Evolutionary conservation across 2,113 vertebrate genomes (phyloP), one percentile per base, ranked within the genome.

Genomic region (Pomatostomus ruficeps): DNA sequence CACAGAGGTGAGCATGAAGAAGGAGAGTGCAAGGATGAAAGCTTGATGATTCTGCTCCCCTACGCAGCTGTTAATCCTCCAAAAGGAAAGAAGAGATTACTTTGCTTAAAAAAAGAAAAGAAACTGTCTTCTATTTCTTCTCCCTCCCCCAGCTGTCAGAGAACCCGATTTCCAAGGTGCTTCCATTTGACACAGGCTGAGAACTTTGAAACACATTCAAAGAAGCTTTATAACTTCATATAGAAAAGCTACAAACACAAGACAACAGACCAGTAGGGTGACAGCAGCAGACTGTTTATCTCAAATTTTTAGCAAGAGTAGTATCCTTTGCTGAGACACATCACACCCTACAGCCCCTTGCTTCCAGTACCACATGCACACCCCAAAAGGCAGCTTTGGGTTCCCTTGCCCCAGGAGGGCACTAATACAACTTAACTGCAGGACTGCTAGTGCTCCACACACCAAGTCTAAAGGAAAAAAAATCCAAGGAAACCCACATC

Each of bases 1-100:
- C 76, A 99, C 77, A 4, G 99, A 99, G 40, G 99, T 99, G 79
- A 98, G 95, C 97, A 99, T 98, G 98, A 99, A 99, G 97, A 98
- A 77, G 93, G 98, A 88, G 54, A 99, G 99, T 5, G 98, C 98
- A 88, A 99, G 98, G 95, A 99, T 98, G 97, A 99, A 99, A 81
- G 98, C 98, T 92, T 97, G 98, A 96, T 99, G 99, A 96, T 99
- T 99, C 91, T 98, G 98, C 96, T 99, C 98, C 68, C 99, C 99
- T 93, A 99, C 99, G 55, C 99, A 99, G 98, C 98, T 99, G 98
- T 99, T 99, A 97, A 99, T 99, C 99, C 99, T 99, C 96, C 91
- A 97, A 95, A 94, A 94, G 84, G 97, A 54, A 85, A 85, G 38
- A 78, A 92, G 20, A 91, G 11, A 85, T 89, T 85, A 90, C 48